Conservation (phyloP, 2,113 vertebrate species). For the Sigmodon hispidus region DNA sequence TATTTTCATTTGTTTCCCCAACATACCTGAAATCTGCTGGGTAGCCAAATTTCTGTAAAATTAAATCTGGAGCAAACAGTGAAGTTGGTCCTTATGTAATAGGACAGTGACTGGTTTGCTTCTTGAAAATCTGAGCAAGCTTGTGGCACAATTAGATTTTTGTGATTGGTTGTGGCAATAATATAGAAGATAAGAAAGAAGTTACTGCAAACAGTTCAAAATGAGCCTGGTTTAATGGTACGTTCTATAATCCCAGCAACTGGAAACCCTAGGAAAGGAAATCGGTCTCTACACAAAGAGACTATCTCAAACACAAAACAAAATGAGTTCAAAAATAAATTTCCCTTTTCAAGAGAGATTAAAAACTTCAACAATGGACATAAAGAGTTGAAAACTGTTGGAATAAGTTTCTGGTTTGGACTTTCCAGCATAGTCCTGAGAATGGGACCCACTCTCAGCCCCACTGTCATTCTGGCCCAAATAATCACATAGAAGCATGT, state of each 20-base stretch:
- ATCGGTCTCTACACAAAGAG: not conserved
- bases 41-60: not conserved
- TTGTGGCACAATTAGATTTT: not conserved
- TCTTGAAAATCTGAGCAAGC: not conserved
- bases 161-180: not conserved
- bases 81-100: not conserved
- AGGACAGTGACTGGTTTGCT: not conserved
- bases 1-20: not conserved
- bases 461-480: too few species aligned
- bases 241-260: not conserved
- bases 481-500: too few species aligned
- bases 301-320: not conserved
- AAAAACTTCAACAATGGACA: not conserved
- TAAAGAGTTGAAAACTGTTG: not conserved
- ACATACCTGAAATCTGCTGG: not conserved
- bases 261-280: too few species aligned
- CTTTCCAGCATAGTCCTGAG: too few species aligned
- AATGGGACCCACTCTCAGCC: too few species aligned
- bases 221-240: not conserved
- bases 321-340: not conserved
- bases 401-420: too few species aligned
- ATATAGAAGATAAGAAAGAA: not conserved
- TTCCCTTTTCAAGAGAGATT: not conserved
- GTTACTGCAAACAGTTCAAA: not conserved
- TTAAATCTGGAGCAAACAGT: not conserved